These are phyloP conservation scores for Lithodes maja DNA, from an alignment of 2,888 invertebrate genomes.

Conservation along the genomic window DNA sequence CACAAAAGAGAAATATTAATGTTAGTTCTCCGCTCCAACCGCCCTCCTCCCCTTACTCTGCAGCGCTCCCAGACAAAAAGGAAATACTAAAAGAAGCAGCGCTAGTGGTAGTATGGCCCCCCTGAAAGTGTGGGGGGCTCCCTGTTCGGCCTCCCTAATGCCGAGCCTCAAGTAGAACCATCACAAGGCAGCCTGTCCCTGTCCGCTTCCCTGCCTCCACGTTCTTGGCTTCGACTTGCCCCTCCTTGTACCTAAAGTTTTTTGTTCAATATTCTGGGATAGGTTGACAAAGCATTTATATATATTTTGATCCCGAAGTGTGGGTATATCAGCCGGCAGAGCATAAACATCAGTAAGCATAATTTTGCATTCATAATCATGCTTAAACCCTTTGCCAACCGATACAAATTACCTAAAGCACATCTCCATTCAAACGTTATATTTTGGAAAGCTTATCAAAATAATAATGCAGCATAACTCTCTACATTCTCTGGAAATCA, in stretches of 20 bases:
- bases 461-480: no score
- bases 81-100: slow-evolving; percentile 29
- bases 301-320: no score
- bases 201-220: slow-evolving; percentile 30
- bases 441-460: no score
- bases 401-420: no score
- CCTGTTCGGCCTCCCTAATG: slow-evolving; percentile 33
- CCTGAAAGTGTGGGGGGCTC: slow-evolving; percentile 23
- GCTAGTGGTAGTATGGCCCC: slow-evolving; percentile 40
- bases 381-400: no score
- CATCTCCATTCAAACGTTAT: no score
- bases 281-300: no score
- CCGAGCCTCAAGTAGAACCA: slow-evolving; percentile 56
- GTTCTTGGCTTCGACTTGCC: no score
- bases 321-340: no score
- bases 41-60: slow-evolving; percentile 26
- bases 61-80: slow-evolving; percentile 12
- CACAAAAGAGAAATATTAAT: no score
- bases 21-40: neutral
- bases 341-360: no score
- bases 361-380: no score
- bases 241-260: neutral
- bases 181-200: slow-evolving; percentile 32
- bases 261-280: neutral
- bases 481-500: neutral